Evolutionary conservation across 2,888 invertebrate genomes (phyloP), one percentile per base, ranked within the genome.

Genomic region (Pasiphila rectangulata): DNA sequence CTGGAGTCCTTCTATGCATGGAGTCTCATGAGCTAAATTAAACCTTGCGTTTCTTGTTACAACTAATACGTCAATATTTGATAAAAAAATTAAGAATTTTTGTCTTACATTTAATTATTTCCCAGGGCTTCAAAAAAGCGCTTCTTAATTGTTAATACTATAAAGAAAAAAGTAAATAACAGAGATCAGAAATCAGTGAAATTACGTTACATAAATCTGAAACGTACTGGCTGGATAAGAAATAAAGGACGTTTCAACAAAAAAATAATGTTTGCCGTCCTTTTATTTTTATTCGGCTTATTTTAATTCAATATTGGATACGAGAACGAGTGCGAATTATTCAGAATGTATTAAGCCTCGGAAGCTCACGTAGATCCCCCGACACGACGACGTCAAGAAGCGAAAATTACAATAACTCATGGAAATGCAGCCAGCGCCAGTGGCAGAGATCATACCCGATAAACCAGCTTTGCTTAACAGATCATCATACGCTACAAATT

Each of bases 181-280:
- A 62, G 60, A 66, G 50, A 70, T 74, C 68, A 67, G 61, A 71
- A 74, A 77, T 79, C 74, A 76, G 64, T 63, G 62, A 70, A 75
- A 70, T 79, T 72, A 71, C 61, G 65, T 65, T 69, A 67, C 4
- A 15, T 30, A 16, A 72, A 73, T 67, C 66, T 62, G 47, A 55
- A 67, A 65, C 55, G 63, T 55, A 49, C 47, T 44, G 56, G 51
- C 48, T 45, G 56, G 50, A 62, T 61, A 57, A 65, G 56, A 54
- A 63, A 60, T 60, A 56, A 51, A 56, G 57, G 56, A 57, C 54
- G 55, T 56, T 61, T 21, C 54, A 46, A 57, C 64, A 62, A 64
- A 63, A 54, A 60, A 61, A 59, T 63, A 70, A 70, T 66, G 65
- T 72, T 64, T 63, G 58, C 51, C 56, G 41, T 54, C 55, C 61